These are phyloP conservation scores for Poliocrania exsul DNA, from an alignment of 2,797 vertebrate species.

Conservation along the genomic window DNA sequence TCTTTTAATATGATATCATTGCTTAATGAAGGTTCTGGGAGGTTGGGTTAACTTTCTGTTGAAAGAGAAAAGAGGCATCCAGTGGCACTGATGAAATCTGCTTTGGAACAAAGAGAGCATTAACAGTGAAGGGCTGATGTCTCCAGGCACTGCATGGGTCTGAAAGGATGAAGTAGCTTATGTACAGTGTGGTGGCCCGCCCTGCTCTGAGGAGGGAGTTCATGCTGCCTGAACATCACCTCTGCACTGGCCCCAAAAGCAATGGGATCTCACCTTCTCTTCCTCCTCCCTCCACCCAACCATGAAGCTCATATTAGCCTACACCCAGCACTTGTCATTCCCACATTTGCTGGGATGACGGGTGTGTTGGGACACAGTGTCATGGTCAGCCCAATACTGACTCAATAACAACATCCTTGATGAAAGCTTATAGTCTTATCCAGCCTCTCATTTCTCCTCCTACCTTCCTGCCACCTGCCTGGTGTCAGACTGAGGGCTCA, in stretches of 20 bases:
- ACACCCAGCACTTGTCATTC: neutral
- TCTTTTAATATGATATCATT: constrained; percentile 29
- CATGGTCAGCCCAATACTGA: neutral
- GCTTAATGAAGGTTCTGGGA: neutral
- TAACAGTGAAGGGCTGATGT: neutral
- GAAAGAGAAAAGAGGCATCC: constrained; percentile 11
- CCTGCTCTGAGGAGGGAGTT: neutral
- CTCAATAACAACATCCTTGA: neutral
- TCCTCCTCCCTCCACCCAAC: neutral
- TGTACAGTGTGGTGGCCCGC: neutral
- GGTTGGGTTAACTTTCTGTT: neutral
- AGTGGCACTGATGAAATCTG: neutral
- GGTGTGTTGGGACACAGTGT: neutral
- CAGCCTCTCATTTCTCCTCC: neutral
- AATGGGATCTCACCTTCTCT: neutral
- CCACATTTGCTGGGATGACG: neutral
- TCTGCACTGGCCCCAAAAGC: neutral
- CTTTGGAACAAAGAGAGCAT: neutral
- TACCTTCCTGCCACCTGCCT: neutral
- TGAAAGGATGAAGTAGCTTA: neutral
- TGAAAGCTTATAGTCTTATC: neutral
- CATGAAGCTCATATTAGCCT: neutral
- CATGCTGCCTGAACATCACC: neutral
- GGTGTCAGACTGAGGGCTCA: neutral
- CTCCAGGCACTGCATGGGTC: neutral